phyloP scores from a whole-genome alignment of 2,888 invertebrate species.

The Notodonta ziczac region DNA sequence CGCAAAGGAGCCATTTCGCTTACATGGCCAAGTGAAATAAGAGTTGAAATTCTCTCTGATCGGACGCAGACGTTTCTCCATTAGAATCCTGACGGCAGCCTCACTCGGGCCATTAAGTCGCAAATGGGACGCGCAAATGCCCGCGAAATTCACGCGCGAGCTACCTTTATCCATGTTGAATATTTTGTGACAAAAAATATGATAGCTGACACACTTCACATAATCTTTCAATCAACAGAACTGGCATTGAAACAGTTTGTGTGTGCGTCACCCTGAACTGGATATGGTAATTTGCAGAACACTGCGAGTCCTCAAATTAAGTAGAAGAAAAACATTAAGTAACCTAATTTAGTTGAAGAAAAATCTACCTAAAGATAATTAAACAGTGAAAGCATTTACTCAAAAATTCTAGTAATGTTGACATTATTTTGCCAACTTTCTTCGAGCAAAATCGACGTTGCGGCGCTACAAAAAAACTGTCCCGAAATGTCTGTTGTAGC shows the following conservation, averaged over 20 bases:
- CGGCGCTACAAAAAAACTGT: too few species aligned
- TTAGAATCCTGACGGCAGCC: constrained; percentile 57
- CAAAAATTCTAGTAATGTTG: too few species aligned
- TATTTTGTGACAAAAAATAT: constrained; percentile 36
- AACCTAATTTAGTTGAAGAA: background rate
- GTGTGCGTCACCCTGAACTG: constrained; percentile 59
- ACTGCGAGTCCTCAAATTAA: background rate
- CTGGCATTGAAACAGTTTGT: constrained; percentile 57
- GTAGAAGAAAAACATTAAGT: background rate
- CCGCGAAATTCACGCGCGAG: constrained; percentile 51
- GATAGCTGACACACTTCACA: constrained; percentile 52
- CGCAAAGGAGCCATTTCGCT: constrained; percentile 22
- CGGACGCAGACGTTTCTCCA: constrained; percentile 62
- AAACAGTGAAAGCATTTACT: too few species aligned
- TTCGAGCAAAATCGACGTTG: too few species aligned
- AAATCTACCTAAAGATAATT: too few species aligned
- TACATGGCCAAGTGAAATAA: constrained; percentile 41
- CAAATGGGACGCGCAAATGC: constrained; percentile 62
- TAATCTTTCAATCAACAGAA: constrained; percentile 62
- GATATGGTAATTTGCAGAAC: constrained; percentile 47
- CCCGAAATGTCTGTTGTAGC: too few species aligned
- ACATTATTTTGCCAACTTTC: too few species aligned
- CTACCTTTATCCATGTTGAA: constrained; percentile 50
- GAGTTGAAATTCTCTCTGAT: constrained; percentile 52
- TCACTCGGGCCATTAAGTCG: constrained; percentile 62